Percentiles rank a stretch among this genome's conserved stretches.
phyloP scores from a whole-genome alignment of 1,140 invertebrate genomes.

The Bombus balteatus region DNA sequence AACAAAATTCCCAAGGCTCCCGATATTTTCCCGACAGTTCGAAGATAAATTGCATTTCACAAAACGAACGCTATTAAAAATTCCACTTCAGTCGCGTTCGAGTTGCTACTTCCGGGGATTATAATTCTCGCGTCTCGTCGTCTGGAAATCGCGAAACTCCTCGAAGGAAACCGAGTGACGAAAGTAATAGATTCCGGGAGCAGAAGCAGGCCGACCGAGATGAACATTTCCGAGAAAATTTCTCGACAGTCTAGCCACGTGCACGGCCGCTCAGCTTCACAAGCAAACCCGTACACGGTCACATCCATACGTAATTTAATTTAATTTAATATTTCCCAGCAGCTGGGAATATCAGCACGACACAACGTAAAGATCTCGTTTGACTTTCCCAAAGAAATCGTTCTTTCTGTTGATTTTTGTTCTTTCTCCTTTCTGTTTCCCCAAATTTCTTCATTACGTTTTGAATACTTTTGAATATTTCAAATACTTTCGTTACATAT shows the following conservation, averaged over 20 bases:
- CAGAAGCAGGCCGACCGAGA: conserved; percentile 34
- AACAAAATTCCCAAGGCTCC: neutral
- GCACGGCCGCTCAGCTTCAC: neutral
- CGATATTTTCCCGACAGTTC: neutral
- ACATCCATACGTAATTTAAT: conserved; percentile 42
- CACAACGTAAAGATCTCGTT: conserved; percentile 1
- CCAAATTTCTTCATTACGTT: neutral
- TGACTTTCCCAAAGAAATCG: neutral
- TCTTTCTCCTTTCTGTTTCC: neutral
- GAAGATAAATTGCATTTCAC: neutral
- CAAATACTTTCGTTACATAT: too few species aligned
- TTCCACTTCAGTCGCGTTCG: neutral
- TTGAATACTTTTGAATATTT: too few species aligned
- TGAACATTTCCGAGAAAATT: conserved; percentile 51
- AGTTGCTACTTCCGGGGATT: neutral
- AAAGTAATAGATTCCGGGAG: conserved; percentile 50
- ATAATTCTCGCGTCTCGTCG: conserved; percentile 40
- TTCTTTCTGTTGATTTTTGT: conserved; percentile 7
- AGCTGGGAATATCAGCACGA: conserved; percentile 43
- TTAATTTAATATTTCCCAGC: conserved; percentile 62
- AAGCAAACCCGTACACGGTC: neutral
- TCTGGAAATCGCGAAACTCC: conserved; percentile 46
- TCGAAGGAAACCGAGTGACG: conserved; percentile 41
- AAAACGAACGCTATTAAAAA: conserved; percentile 7
- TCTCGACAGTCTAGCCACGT: conserved; percentile 46